Percentiles rank a stretch among this genome's conserved stretches.
Conservation (phyloP, 2,113 vertebrate genomes). For the Alligator sinensis region DNA sequence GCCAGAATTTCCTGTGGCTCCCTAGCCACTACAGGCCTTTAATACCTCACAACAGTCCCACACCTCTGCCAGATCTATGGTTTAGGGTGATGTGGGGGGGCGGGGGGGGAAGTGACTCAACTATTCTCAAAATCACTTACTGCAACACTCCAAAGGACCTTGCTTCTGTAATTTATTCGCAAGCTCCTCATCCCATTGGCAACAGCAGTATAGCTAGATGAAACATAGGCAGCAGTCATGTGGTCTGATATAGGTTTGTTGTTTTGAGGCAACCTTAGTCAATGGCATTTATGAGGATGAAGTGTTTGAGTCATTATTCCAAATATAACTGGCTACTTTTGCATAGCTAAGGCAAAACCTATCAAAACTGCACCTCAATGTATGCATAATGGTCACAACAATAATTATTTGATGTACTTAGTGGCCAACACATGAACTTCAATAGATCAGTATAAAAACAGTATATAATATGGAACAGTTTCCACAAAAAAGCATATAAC, state of each 20-base stretch:
- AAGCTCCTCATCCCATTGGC: background rate
- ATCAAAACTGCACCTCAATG: background rate
- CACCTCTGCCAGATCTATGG: background rate
- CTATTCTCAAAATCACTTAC: background rate
- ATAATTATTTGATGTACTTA: conserved; percentile 2
- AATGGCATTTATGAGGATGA: background rate
- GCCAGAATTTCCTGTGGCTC: background rate
- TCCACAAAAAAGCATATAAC: conserved; percentile 25
- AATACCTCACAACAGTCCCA: background rate
- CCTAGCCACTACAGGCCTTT: background rate
- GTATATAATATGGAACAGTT: conserved; percentile 1
- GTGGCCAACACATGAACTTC: background rate
- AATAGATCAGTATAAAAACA: conserved; percentile 49
- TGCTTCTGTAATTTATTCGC: accelerated
- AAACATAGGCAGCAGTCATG: background rate
- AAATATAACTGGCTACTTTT: background rate
- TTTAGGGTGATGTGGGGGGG: background rate
- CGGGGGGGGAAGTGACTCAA: background rate
- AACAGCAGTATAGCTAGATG: background rate
- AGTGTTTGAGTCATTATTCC: background rate
- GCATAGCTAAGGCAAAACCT: conserved; percentile 23
- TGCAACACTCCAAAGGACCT: background rate
- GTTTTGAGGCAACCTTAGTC: background rate
- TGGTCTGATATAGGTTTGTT: background rate
- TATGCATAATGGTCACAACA: background rate